phyloP scores from a whole-genome alignment of 2,113 vertebrate genomes.

The Parotia lawesii region DNA sequence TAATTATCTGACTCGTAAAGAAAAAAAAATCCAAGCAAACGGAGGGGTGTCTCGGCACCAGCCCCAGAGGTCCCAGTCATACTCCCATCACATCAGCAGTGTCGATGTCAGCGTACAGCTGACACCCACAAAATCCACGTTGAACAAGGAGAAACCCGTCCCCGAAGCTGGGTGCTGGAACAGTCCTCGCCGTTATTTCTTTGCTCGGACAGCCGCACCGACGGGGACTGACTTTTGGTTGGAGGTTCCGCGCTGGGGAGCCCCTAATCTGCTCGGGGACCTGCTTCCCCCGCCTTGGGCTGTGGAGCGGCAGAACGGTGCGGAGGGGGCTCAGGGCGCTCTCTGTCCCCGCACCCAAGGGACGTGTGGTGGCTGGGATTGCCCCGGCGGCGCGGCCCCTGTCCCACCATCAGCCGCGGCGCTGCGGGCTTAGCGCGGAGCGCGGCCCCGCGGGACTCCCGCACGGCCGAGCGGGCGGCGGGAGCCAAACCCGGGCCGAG shows the following conservation, averaged over 20 bases:
- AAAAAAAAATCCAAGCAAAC: neutral
- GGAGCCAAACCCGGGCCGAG: constrained; percentile 87
- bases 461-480: constrained; percentile 25
- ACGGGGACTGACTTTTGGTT: neutral
- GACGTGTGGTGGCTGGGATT: neutral
- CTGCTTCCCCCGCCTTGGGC: neutral
- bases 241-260: neutral
- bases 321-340: neutral
- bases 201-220: neutral
- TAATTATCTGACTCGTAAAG: constrained; percentile 5
- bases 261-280: accelerated
- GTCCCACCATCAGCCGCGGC: neutral
- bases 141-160: neutral
- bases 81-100: neutral
- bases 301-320: neutral
- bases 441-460: neutral
- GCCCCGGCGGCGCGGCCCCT: neutral
- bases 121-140: neutral
- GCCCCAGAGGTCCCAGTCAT: neutral
- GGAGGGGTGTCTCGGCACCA: neutral
- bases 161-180: neutral
- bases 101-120: neutral
- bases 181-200: neutral
- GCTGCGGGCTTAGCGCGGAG: neutral
- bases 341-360: neutral